A percentile compares a stretch with the other conserved stretches of the same genome.
Conservation (phyloP, 2,888 invertebrate genomes). For the Aporophyla lueneburgensis region DNA sequence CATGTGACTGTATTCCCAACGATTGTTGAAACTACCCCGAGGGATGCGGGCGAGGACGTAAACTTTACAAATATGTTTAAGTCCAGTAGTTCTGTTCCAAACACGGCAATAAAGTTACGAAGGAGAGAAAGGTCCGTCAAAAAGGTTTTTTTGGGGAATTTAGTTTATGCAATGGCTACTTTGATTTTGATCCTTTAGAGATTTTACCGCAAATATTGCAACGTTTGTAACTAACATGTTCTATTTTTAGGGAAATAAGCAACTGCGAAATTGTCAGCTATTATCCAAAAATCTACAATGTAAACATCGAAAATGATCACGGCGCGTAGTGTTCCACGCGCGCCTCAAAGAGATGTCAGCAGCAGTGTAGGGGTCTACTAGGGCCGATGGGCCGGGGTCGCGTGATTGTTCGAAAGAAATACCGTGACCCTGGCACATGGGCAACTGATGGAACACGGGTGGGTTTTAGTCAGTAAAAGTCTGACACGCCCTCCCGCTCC, state of each 20-base stretch:
- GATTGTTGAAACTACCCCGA: not conserved
- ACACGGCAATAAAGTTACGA: not conserved
- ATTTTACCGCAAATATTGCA: not conserved
- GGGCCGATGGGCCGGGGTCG: too few species aligned
- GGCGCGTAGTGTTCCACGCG: too few species aligned
- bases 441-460: too few species aligned
- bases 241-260: not conserved
- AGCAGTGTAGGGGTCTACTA: too few species aligned
- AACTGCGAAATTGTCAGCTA: not conserved
- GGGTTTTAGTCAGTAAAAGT: too few species aligned
- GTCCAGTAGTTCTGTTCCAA: not conserved
- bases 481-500: too few species aligned
- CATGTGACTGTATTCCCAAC: not conserved
- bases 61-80: not conserved
- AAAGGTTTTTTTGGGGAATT: not conserved
- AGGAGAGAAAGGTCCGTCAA: not conserved
- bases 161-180: not conserved
- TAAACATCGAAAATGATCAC: too few species aligned
- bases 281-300: too few species aligned
- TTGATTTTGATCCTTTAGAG: not conserved
- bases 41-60: not conserved
- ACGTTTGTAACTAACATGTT: too few species aligned
- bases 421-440: too few species aligned
- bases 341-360: too few species aligned
- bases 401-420: too few species aligned